Conservation (phyloP, 2,797 vertebrate species). For the Macropodus opercularis region DNA sequence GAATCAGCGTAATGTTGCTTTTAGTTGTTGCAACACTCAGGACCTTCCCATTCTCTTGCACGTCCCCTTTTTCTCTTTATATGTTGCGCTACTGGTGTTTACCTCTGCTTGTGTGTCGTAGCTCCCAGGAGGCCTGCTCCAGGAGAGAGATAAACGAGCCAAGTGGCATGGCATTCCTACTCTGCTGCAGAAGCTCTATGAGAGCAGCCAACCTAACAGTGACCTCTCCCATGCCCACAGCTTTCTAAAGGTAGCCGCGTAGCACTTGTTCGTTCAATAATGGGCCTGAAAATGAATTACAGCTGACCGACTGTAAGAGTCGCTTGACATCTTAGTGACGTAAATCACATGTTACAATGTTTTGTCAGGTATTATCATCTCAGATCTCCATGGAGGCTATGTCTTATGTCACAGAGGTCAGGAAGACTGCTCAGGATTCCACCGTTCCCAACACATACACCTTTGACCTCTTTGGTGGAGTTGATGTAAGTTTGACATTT, state of each 20-base stretch:
- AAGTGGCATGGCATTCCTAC: conserved; percentile 97
- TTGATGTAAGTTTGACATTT: conserved; percentile 88
- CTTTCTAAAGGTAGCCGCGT: conserved; percentile 89
- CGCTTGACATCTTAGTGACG: background rate
- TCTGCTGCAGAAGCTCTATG: conserved; percentile 90
- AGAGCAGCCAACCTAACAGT: conserved; percentile 94
- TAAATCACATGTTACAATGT: background rate
- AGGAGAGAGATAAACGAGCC: conserved; percentile 92
- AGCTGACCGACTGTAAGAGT: conserved; percentile 1
- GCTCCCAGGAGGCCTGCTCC: conserved; percentile 91
- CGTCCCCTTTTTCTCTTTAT: background rate
- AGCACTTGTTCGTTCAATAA: background rate
- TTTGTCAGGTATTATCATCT: conserved; percentile 90
- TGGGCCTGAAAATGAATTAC: background rate
- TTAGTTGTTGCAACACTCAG: background rate
- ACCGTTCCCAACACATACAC: conserved; percentile 94
- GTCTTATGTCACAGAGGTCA: conserved; percentile 96
- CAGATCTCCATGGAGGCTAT: conserved; percentile 98
- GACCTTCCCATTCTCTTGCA: background rate
- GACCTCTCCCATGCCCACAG: conserved; percentile 93
- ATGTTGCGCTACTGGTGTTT: conserved; percentile 3
- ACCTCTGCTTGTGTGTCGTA: conserved; percentile 61
- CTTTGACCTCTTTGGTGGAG: conserved; percentile 97
- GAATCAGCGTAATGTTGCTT: conserved; percentile 2
- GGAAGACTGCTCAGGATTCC: conserved; percentile 92